phyloP scores from a whole-genome alignment of 2,888 invertebrate genomes.

The Conchocele bisecta region DNA sequence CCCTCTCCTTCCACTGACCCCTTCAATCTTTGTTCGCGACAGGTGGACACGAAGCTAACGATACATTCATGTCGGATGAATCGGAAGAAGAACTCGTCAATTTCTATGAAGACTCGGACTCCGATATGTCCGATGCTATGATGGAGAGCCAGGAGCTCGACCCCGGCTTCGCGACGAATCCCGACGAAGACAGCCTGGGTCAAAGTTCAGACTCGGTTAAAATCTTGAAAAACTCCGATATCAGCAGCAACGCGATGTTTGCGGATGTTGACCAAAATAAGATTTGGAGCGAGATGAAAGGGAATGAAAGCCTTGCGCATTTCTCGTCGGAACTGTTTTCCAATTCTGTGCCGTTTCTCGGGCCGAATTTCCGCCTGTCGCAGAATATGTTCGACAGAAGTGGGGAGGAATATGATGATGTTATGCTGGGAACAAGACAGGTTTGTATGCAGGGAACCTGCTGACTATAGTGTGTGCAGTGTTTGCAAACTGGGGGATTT shows the following conservation, averaged over 20 bases:
- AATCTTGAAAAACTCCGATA: slow-evolving; percentile 17
- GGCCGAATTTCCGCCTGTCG: slow-evolving; percentile 67
- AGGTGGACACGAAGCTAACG: slow-evolving; percentile 70
- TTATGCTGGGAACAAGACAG: slow-evolving; percentile 78
- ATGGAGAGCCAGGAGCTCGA: slow-evolving; percentile 79
- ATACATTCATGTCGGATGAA: slow-evolving; percentile 72
- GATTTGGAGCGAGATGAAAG: slow-evolving; percentile 60
- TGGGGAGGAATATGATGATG: slow-evolving; percentile 69
- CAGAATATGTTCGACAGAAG: slow-evolving; percentile 52
- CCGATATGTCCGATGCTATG: slow-evolving; percentile 77
- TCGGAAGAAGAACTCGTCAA: slow-evolving; percentile 78
- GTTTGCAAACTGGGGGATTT: no score
- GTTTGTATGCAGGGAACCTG: no score
- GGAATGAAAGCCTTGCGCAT: slow-evolving; percentile 69
- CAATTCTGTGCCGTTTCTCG: slow-evolving; percentile 73
- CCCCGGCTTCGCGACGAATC: slow-evolving; percentile 62
- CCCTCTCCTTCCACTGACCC: no score
- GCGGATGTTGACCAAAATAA: slow-evolving; percentile 50
- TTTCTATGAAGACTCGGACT: slow-evolving; percentile 76
- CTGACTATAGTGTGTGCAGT: no score
- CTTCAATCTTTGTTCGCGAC: slow-evolving; percentile 9
- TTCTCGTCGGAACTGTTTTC: slow-evolving; percentile 77
- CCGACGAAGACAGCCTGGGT: slow-evolving; percentile 29
- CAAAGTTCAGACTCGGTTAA: slow-evolving; percentile 9
- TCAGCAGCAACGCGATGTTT: slow-evolving; percentile 29